phyloP scores from a whole-genome alignment of 2,113 vertebrate genomes.

The Pycnonotus jocosus region DNA sequence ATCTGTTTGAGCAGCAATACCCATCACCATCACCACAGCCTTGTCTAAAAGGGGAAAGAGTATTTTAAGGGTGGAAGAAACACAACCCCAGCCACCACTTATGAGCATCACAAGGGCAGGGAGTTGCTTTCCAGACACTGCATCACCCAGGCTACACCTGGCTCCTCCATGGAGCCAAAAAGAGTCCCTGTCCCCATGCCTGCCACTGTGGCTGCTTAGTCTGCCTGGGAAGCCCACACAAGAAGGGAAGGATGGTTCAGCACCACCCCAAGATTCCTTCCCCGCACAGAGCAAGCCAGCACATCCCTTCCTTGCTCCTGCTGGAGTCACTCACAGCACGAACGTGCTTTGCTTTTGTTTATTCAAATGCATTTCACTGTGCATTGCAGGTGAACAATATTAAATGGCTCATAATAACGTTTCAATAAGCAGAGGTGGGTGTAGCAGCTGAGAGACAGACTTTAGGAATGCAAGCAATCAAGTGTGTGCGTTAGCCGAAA shows the following conservation, averaged over 20 bases:
- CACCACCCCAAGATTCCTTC: not conserved
- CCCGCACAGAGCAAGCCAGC: not conserved
- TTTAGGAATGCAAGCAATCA: constrained; percentile 1
- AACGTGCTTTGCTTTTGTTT: constrained; percentile 13
- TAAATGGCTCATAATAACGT: constrained; percentile 45
- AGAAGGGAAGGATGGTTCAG: not conserved
- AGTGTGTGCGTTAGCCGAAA: not conserved
- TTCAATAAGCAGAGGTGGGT: constrained; percentile 45
- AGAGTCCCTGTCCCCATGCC: not conserved
- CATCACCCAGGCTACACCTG: not conserved
- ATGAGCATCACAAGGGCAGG: accelerated
- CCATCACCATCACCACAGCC: not conserved
- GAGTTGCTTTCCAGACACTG: not conserved
- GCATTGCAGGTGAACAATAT: constrained; percentile 21
- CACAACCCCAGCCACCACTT: not conserved
- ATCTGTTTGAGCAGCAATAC: not conserved
- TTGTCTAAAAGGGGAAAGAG: not conserved
- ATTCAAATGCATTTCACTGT: not conserved
- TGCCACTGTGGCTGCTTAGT: accelerated
- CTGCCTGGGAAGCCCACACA: not conserved
- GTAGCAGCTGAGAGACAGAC: not conserved
- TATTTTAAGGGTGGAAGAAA: not conserved
- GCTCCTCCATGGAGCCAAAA: accelerated
- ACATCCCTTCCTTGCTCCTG: not conserved
- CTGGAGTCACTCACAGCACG: not conserved